A percentile compares a stretch with the other conserved stretches of the same genome.
phyloP scores from a whole-genome alignment of 2,113 vertebrate species.

The Paralichthys olivaceus region DNA sequence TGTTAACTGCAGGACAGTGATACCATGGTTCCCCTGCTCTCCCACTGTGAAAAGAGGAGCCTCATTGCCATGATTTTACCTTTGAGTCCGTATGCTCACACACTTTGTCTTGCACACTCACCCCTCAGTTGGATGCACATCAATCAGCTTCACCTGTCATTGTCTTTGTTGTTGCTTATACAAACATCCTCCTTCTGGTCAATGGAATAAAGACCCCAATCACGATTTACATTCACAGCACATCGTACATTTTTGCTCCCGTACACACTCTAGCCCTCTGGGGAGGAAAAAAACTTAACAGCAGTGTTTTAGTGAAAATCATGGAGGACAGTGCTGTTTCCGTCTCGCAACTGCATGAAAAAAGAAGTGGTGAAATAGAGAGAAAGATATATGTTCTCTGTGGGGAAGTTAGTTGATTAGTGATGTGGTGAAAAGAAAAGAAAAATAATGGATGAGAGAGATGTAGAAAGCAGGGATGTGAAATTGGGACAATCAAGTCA shows the following conservation, averaged over 20 bases:
- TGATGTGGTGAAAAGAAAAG: conserved; percentile 27
- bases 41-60: conserved; percentile 52
- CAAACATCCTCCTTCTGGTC: conserved; percentile 47
- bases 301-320: conserved; percentile 12
- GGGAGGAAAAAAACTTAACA: conserved; percentile 14
- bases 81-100: conserved; percentile 15
- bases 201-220: conserved; percentile 68
- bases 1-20: conserved; percentile 48
- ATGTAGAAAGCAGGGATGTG: conserved; percentile 14
- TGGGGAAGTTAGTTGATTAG: conserved; percentile 39
- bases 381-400: conserved; percentile 27
- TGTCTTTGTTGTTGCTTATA: conserved; percentile 60
- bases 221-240: conserved; percentile 68
- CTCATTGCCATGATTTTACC: conserved; percentile 40
- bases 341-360: conserved; percentile 24
- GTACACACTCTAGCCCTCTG: conserved; percentile 14
- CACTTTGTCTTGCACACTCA: conserved; percentile 23
- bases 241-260: conserved; percentile 40
- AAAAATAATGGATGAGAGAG: conserved; percentile 23
- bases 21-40: conserved; percentile 43
- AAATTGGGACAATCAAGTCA: conserved; percentile 55
- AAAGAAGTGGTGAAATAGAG: background rate
- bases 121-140: conserved; percentile 58
- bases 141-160: conserved; percentile 67
- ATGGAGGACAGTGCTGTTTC: conserved; percentile 6